Conservation (phyloP, 2,113 vertebrate genomes). For the Trichechus manatus region DNA sequence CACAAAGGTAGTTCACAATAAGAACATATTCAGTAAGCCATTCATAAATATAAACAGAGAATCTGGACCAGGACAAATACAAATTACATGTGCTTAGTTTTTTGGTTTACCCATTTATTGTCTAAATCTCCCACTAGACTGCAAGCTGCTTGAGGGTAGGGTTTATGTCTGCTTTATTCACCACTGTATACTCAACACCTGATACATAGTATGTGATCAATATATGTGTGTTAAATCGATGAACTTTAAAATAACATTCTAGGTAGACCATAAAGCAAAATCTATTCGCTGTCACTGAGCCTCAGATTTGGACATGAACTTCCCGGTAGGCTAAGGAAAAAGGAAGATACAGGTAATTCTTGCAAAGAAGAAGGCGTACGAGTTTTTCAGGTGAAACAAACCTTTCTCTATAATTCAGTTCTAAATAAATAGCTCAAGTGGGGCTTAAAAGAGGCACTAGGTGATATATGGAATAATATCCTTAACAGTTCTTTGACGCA, state of each 20-base stretch:
- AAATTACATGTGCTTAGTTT: neutral
- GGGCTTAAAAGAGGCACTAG: neutral
- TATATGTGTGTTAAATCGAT: conserved; percentile 1
- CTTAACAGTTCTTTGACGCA: neutral
- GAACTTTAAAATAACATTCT: conserved; percentile 6
- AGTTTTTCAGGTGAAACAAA: neutral
- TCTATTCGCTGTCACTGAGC: neutral
- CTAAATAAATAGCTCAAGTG: conserved; percentile 21
- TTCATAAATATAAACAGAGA: conserved; percentile 27
- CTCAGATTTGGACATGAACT: neutral
- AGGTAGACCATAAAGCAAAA: conserved; percentile 3
- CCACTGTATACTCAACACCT: neutral
- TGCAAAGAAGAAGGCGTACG: neutral
- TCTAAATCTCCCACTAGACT: neutral
- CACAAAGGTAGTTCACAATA: conserved; percentile 29
- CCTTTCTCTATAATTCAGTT: neutral
- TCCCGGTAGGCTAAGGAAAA: neutral
- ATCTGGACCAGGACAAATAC: neutral
- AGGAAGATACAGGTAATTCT: neutral
- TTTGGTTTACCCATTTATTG: conserved; percentile 8
- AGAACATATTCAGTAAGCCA: conserved; percentile 36
- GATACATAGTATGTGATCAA: neutral
- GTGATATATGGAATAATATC: neutral
- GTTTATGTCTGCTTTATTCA: neutral
- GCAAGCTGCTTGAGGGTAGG: neutral